Base-by-base conservation (phyloP, 1,140 invertebrate genomes). In the Rhyzopertha dominica region DNA sequence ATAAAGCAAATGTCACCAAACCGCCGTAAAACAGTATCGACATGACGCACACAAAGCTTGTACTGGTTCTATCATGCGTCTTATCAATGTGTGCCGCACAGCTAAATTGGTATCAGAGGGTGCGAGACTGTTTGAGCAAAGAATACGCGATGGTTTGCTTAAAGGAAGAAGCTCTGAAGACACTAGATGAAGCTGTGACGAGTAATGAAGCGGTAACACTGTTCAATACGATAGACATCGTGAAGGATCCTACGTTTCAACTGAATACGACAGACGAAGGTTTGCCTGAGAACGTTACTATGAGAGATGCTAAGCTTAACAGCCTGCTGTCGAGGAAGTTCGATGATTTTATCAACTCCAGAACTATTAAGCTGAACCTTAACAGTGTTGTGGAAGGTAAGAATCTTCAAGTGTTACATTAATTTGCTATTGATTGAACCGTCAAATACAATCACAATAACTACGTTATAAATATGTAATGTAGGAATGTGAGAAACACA, bases 201-300 rank as follows among this genome's bases (percentile, higher is more conserved):
- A 75, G 76, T 47, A 75, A 81, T 34, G 70, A 70, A 20, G 73
- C 77, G 12, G 76, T 78, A 55, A 65, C 66, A 12, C 58, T 79
- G 24, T 75, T 71, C 49, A 76, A 78, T 35, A 75, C 61, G 17
- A 54, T 80, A n/a, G 70, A 70, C 4, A 69, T 81, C 20, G 75
- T 71, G 3, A 71, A 55, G 25, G 72, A 74, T 56, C 64, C 56
- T 2, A 48, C 61, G n/a, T 66, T 56, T 44, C 23, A 50, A 8
- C 18, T 49, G 13, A 57, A 65, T 22, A 59, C 30, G 36, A 43
- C 32, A 14, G 38, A 51, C 9, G 34, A 57, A 16, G 19, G 23
- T 12, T 24, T 60, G 9, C 47, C 58, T 22, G 40, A 47, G 36
- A 58, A 63, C 43, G 16, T 45, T 16, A 41, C 39, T 4, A 50